Base-by-base conservation (phyloP, 53 echinoderm and acorn worm genomes). In the Apostichopus leukothele region DNA sequence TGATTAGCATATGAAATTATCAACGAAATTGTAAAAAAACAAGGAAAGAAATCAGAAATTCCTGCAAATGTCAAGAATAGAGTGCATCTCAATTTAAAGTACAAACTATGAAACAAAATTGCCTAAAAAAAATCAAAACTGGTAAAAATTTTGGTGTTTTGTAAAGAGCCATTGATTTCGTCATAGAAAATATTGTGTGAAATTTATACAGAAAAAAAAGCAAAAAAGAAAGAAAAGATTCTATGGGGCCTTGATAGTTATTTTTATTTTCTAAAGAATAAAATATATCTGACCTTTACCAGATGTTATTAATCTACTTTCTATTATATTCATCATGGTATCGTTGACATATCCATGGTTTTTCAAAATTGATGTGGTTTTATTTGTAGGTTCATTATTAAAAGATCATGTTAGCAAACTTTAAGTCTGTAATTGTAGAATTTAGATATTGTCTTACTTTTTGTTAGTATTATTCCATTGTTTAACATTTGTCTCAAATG, bases 201-300 rank as follows among this genome's bases (percentile, higher is more conserved):
- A 79, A 79, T 79, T 79, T 79, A 79, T 79, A 79, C 52, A 51
- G 51, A 79, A 79, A 39, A 50, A 14, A 50, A 77, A 77, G 6
- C 23, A 27, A 79, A 4, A 51, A 53, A 79, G 6, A 51, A 16
- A 79, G 51, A 39, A 11, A 79, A 51, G 19, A 51, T n/a, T 53
- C 63, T 63, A 63, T 63, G 79, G 79, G 79, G 79, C 79, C 79
- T 79, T 79, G 79, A 79, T 79, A 79, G 53, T 63, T 63, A 63
- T 63, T 63, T 79, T 79, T 79, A 79, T 79, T 79, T 79, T 79
- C 11, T 79, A 19, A 79, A 79, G 52, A 79, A 63, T 61, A 78
- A 18, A 16, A 52, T 79, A 79, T 79, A 51, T 79, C 79, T 52
- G 79, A 79, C 79, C 79, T 79, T 79, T 79, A 19, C 79, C 39